Evolutionary conservation across 2,888 invertebrate species (phyloP).

Genomic region (Drosophila basisetae): DNA sequence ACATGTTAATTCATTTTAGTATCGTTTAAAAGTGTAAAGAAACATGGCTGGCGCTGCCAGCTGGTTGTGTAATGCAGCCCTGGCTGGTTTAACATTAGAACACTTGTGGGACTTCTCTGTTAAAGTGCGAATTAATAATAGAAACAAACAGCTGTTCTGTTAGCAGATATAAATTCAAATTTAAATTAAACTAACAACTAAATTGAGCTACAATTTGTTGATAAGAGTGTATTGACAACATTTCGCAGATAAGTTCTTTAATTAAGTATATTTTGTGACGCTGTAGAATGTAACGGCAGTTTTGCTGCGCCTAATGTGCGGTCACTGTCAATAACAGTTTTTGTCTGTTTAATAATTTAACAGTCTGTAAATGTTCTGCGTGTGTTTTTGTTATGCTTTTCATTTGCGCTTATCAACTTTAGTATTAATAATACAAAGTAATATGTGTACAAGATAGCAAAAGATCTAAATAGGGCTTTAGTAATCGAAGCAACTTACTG

Average conservation of each 20-base stretch:
- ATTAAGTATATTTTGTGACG: background rate
- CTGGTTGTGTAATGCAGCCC: background rate
- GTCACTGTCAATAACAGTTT: constrained; percentile 10
- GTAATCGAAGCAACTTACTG: background rate
- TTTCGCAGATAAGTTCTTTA: background rate
- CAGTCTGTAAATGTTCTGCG: background rate
- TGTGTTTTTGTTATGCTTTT: constrained; percentile 21
- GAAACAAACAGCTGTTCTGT: constrained; percentile 20
- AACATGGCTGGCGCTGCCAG: constrained; percentile 10
- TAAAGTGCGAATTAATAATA: background rate
- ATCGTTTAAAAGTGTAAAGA: background rate
- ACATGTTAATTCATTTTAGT: background rate
- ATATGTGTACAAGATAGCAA: constrained; percentile 21
- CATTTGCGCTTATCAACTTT: constrained; percentile 16
- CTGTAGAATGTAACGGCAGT: background rate
- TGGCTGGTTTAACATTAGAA: background rate
- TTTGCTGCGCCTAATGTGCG: background rate
- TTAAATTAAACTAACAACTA: background rate
- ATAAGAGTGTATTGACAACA: background rate
- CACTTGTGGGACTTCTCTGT: constrained; percentile 26
- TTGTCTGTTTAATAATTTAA: background rate
- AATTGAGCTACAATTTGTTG: background rate
- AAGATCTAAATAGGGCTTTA: constrained; percentile 3
- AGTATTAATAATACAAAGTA: constrained; percentile 2
- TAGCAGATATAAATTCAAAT: background rate